Percentiles rank a stretch among this genome's conserved stretches.
phyloP scores from a whole-genome alignment of 35 echinoderm and acorn worm species.

The Heliocidaris erythrogramma region DNA sequence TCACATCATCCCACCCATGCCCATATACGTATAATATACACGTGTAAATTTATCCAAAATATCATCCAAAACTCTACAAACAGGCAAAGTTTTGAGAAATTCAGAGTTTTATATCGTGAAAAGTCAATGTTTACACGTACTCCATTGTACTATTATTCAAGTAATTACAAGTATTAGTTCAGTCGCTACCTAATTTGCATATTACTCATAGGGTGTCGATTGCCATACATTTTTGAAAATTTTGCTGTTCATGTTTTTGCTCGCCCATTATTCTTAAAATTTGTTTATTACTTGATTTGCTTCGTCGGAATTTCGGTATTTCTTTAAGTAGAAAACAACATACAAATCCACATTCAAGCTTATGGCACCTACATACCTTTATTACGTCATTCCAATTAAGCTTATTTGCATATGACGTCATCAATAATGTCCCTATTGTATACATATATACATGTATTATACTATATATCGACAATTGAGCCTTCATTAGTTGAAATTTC shows the following conservation, averaged over 20 bases:
- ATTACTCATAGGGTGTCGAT: slow-evolving; percentile 30
- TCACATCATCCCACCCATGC: not conserved
- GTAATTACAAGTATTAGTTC: not conserved
- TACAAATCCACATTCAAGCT: not conserved
- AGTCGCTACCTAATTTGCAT: slow-evolving; percentile 34
- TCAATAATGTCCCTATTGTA: not conserved
- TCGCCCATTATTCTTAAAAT: not conserved
- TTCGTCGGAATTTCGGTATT: not conserved
- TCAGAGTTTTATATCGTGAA: not conserved
- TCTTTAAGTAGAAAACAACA: not conserved
- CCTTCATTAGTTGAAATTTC: not conserved
- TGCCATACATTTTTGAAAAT: not conserved
- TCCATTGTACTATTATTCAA: not conserved
- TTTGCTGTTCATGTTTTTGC: not conserved
- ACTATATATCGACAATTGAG: not conserved
- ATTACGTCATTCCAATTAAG: slow-evolving; percentile 8
- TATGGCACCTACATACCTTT: not conserved
- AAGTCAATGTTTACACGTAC: not conserved
- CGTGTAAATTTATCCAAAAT: not conserved
- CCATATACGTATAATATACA: not conserved
- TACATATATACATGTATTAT: not conserved
- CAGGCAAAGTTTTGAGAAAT: not conserved
- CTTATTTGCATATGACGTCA: slow-evolving; percentile 30
- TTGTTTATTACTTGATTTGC: not conserved
- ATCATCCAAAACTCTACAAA: not conserved